Base-by-base conservation (phyloP, 2,113 vertebrate genomes). In the Montifringilla adamsi region DNA sequence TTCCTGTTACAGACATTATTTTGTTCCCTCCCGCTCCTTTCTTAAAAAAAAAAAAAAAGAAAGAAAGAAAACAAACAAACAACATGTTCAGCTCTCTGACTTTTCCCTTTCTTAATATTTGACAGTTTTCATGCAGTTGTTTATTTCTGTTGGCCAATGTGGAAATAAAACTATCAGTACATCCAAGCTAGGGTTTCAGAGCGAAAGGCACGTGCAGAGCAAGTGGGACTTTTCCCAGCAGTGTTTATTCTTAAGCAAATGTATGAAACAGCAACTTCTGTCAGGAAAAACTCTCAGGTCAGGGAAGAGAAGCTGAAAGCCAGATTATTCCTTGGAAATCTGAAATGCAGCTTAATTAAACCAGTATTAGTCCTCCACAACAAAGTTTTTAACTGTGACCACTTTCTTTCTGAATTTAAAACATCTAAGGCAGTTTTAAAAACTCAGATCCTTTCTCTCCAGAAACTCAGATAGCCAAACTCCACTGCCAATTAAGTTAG, bases 291-390 rank as follows among this genome's bases (percentile, higher is more conserved):
- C 4, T 13, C 46, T 87, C 80, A n/a, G 59, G 60, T 50, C 83
- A 64, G 26, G 35, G 28, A 52, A 76, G 66, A 89, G 77, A 72
- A 87, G 30, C 35, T 58, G 35, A 77, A 89, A 90, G 23, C 17
- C 35, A 58, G 24, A 47, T 91, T 67, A 69, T 63, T 85, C 47
- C 37, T 74, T 35, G 41, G 35, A 59, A 63, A 88, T 52, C 63
- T 56, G 28, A 95, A 95, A 89, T 55, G 63, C 24, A 89, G 22
- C 33, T 91, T 74, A 66, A 85, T 88, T 88, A 83, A 77, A 76
- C 33, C 59, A 47, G 33, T 46, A 19, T 79, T 91, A 55, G 37
- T 24, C 17, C 37, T 86, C 53, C 26, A 47, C 35, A 83, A 69
- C 11, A 7, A 85, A 44, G 31, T 60, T 90, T 49, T 52, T 76